These are phyloP conservation scores for Channa maculata DNA, from an alignment of 2,113 vertebrate genomes.

Conservation along the genomic window DNA sequence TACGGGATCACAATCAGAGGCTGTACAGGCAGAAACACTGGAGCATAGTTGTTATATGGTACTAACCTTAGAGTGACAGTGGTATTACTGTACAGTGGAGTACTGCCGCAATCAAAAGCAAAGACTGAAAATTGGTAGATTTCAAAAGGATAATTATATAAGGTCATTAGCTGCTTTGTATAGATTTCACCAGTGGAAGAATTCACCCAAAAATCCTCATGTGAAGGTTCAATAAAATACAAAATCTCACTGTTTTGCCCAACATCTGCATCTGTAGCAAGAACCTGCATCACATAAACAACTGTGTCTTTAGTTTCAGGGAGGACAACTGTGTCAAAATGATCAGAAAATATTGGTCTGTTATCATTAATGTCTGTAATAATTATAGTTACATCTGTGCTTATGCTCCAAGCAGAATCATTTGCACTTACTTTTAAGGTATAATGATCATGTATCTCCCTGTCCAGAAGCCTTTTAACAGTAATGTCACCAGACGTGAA, in stretches of 20 bases:
- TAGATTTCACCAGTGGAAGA: constrained; percentile 75
- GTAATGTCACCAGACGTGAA: constrained; percentile 70
- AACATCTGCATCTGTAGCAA: constrained; percentile 76
- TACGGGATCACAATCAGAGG: constrained; percentile 72
- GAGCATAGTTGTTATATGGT: constrained; percentile 75
- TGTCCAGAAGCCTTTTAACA: constrained; percentile 71
- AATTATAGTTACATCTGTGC: constrained; percentile 78
- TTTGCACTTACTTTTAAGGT: constrained; percentile 80
- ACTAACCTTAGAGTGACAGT: constrained; percentile 73
- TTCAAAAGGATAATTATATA: constrained; percentile 55
- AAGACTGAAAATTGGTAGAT: constrained; percentile 69
- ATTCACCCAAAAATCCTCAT: constrained; percentile 80
- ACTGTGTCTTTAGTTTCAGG: constrained; percentile 69
- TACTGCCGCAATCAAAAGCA: constrained; percentile 77
- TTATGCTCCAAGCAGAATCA: constrained; percentile 83
- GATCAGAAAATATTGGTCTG: constrained; percentile 74
- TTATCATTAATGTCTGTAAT: constrained; percentile 84
- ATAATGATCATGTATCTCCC: constrained; percentile 77
- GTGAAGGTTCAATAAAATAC: constrained; percentile 75
- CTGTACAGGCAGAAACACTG: constrained; percentile 70
- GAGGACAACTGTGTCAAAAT: constrained; percentile 58
- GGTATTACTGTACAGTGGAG: constrained; percentile 57
- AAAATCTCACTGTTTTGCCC: constrained; percentile 76
- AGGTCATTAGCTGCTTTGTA: constrained; percentile 71
- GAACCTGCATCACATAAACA: constrained; percentile 74